A percentile compares a stretch with the other conserved stretches of the same genome.
Conservation (phyloP, 2,113 vertebrate genomes). For the Atrichornis clamosus region DNA sequence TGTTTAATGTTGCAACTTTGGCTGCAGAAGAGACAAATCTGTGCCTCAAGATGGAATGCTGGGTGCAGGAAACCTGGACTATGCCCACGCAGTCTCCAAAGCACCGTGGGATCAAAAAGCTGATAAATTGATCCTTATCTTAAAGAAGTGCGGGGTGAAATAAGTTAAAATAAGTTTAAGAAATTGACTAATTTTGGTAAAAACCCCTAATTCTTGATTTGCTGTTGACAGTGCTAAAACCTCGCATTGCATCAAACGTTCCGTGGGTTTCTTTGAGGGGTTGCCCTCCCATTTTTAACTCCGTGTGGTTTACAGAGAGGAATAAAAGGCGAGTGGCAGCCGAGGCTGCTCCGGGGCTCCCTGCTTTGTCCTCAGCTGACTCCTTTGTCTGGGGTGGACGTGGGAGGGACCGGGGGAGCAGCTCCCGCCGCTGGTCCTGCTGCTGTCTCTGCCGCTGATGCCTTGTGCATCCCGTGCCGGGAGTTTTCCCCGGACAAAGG, state of each 20-base stretch:
- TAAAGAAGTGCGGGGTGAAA: neutral
- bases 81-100: neutral
- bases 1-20: neutral
- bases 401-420: neutral
- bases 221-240: accelerated
- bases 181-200: neutral
- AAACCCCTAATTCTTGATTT: neutral
- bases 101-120: neutral
- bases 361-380: neutral
- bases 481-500: constrained; percentile 2
- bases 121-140: neutral
- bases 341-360: neutral
- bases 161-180: neutral
- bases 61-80: neutral
- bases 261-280: neutral
- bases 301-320: accelerated
- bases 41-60: neutral
- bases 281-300: neutral
- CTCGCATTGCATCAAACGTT: accelerated
- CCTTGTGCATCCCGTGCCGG: neutral
- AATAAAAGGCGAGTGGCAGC: neutral
- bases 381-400: neutral
- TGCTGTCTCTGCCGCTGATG: neutral
- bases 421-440: neutral
- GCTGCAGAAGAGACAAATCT: neutral